Conservation (phyloP, 1,140 invertebrate species). For the Eciton burchellii region DNA sequence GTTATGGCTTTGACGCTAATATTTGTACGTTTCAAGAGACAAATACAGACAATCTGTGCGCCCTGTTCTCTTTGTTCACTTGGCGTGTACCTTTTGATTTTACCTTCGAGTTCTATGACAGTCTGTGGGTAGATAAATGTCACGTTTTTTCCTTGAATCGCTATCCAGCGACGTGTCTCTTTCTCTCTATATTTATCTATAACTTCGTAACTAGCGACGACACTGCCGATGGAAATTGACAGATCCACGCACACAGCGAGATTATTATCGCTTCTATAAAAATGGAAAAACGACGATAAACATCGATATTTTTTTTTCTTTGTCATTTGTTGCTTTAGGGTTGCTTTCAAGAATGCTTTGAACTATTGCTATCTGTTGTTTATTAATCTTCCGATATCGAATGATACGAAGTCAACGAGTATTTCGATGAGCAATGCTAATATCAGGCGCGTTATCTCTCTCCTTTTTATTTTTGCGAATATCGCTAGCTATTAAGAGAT, state of each 20-base stretch:
- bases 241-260: slow-evolving; percentile 51
- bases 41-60: too few relatives aligned
- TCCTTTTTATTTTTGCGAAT: not conserved
- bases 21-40: too few relatives aligned
- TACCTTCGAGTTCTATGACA: too few relatives aligned
- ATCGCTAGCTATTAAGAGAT: not conserved
- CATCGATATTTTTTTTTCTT: not conserved
- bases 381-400: not conserved
- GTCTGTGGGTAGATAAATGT: too few relatives aligned
- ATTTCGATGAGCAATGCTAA: not conserved
- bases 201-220: slow-evolving; percentile 54
- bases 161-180: too few relatives aligned
- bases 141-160: too few relatives aligned
- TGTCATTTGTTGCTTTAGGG: not conserved
- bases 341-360: not conserved
- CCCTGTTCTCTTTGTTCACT: too few relatives aligned
- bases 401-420: not conserved
- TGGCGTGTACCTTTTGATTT: too few relatives aligned
- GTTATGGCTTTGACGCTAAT: slow-evolving; percentile 37
- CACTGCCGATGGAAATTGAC: slow-evolving; percentile 70
- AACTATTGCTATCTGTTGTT: slow-evolving; percentile 13
- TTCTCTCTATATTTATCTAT: not conserved
- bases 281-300: slow-evolving; percentile 21
- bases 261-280: not conserved
- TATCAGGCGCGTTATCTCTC: slow-evolving; percentile 5